Conservation (phyloP, 37 sponge, comb jelly and placozoan species). For the Spongilla lacustris region DNA sequence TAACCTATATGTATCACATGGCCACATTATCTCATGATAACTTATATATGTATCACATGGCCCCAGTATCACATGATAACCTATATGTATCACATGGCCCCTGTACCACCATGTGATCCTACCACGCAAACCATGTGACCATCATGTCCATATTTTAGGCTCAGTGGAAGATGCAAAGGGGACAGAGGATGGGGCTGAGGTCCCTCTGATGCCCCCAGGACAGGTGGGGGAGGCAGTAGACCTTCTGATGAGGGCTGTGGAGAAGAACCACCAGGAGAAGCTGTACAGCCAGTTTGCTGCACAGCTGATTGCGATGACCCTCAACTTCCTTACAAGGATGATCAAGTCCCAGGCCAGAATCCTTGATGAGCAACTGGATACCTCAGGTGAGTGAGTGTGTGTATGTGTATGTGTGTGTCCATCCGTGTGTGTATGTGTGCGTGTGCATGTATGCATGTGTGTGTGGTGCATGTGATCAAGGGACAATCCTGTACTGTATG, state of each 20-base stretch:
- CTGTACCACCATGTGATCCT: too few species aligned
- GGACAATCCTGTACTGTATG: too few species aligned
- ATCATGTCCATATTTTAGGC: not conserved
- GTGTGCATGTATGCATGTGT: too few species aligned
- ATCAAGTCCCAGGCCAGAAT: conserved; percentile 45
- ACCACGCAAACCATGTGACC: not conserved
- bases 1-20: too few species aligned
- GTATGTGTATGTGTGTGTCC: not conserved
- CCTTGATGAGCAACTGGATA: conserved; percentile 13
- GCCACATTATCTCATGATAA: too few species aligned
- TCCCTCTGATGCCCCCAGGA: not conserved
- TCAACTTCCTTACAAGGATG: conserved; percentile 55
- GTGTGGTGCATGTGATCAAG: too few species aligned
- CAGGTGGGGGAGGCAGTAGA: not conserved
- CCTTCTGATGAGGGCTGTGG: not conserved
- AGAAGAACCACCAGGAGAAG: conserved; percentile 24
- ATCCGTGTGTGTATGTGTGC: not conserved
- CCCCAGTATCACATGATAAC: too few species aligned
- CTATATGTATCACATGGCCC: too few species aligned
- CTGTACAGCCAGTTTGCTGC: conserved; percentile 69
- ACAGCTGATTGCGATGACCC: conserved; percentile 78
- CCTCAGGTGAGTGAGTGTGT: not conserved
- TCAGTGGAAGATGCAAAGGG: not conserved
- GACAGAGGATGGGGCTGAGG: not conserved
- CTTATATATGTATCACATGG: too few species aligned